Percentiles rank a stretch among this genome's conserved stretches.
phyloP scores from a whole-genome alignment of 2,113 vertebrate genomes.

The Cyanistes caeruleus region DNA sequence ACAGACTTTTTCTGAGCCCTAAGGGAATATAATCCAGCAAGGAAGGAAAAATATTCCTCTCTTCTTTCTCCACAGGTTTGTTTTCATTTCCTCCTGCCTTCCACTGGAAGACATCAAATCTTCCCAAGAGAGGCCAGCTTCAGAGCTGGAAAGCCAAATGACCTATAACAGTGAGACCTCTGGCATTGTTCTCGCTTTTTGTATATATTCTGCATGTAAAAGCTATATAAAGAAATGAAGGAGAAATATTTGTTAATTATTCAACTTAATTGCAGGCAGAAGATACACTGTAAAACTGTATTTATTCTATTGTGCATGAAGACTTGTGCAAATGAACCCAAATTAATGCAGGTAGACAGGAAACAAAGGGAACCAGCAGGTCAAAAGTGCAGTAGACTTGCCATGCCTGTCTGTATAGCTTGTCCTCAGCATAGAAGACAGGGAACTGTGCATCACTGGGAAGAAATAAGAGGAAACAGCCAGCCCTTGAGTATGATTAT shows the following conservation, averaged over 20 bases:
- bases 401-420: constrained; percentile 32
- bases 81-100: constrained; percentile 52
- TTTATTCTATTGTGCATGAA: constrained; percentile 7
- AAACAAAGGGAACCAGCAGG: constrained; percentile 29
- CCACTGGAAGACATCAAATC: constrained; percentile 28
- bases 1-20: constrained; percentile 9
- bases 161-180: background rate
- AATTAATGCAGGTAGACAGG: constrained; percentile 59
- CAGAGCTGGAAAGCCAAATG: constrained; percentile 7
- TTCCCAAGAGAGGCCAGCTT: constrained; percentile 31
- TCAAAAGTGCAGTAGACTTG: constrained; percentile 61
- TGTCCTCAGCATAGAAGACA: constrained; percentile 21
- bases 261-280: background rate
- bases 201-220: background rate
- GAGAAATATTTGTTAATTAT: constrained; percentile 2
- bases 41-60: constrained; percentile 51
- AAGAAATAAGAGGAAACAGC: background rate
- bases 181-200: background rate
- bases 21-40: constrained; percentile 13
- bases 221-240: background rate
- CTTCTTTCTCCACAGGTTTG: constrained; percentile 38
- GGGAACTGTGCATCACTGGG: background rate
- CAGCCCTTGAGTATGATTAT: background rate
- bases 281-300: background rate
- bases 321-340: constrained; percentile 15